phyloP scores from a whole-genome alignment of 2,113 vertebrate species.

The Psettodes erumei region DNA sequence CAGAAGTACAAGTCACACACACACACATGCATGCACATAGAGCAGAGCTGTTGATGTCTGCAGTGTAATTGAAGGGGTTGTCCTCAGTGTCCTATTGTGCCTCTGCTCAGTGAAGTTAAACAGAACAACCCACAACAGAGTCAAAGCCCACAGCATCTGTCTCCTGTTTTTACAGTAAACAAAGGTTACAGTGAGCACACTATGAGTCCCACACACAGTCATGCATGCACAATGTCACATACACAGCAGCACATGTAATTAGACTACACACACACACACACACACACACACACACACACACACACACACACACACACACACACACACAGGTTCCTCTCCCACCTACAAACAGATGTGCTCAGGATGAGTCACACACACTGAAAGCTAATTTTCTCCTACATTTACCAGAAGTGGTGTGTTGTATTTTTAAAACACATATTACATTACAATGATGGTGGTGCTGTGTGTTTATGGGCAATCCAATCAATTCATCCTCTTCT shows the following conservation, averaged over 20 bases:
- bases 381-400: constrained; percentile 21
- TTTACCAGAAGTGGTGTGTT: constrained; percentile 23
- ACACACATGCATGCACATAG: neutral
- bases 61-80: constrained; percentile 19
- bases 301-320: constrained; percentile 10
- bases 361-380: constrained; percentile 53
- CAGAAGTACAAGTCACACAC: constrained; percentile 11
- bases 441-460: constrained; percentile 6
- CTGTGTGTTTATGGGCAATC: neutral
- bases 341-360: constrained; percentile 45
- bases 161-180: constrained; percentile 62
- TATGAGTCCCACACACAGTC: constrained; percentile 16
- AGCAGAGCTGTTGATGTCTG: neutral
- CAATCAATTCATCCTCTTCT: neutral
- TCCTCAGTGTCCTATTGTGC: constrained; percentile 36
- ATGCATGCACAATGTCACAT: constrained; percentile 25
- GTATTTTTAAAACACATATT: constrained; percentile 10
- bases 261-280: constrained; percentile 12
- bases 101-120: constrained; percentile 34
- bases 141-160: constrained; percentile 44
- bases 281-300: constrained; percentile 11
- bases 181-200: constrained; percentile 47
- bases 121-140: constrained; percentile 43
- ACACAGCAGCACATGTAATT: constrained; percentile 22
- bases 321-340: constrained; percentile 14